Percentiles rank a stretch among this genome's conserved stretches.
Conservation (phyloP, 2,113 vertebrate genomes). For the Aptenodytes forsteri region DNA sequence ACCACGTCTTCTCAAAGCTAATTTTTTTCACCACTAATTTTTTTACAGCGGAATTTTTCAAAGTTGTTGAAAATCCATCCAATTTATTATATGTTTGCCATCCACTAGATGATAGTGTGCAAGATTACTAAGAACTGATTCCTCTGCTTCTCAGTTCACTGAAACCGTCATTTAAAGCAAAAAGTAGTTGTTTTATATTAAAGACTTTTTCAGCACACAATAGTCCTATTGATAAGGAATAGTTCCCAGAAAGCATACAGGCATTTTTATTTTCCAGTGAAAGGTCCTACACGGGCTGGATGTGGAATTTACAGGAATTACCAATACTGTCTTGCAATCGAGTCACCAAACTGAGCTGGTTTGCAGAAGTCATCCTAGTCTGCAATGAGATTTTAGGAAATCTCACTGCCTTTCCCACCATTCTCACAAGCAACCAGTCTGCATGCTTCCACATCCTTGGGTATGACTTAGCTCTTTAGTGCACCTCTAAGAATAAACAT, state of each 20-base stretch:
- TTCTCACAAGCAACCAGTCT: not conserved
- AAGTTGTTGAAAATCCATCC: conserved; percentile 5
- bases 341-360: not conserved
- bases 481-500: not conserved
- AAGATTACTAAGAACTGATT: not conserved
- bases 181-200: not conserved
- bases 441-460: not conserved
- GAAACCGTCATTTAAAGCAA: not conserved
- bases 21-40: not conserved
- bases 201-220: not conserved
- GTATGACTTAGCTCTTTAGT: not conserved
- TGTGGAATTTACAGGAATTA: not conserved
- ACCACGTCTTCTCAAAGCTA: not conserved
- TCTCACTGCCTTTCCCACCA: not conserved
- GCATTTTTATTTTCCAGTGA: not conserved
- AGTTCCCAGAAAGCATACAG: not conserved
- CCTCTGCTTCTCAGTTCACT: not conserved
- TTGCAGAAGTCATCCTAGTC: not conserved
- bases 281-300: not conserved
- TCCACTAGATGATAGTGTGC: not conserved
- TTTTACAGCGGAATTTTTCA: not conserved
- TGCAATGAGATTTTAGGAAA: not conserved
- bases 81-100: not conserved
- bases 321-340: not conserved
- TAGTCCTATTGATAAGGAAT: not conserved